Conservation (phyloP, 2,113 vertebrate species). For the Chascanopsetta lugubris region DNA sequence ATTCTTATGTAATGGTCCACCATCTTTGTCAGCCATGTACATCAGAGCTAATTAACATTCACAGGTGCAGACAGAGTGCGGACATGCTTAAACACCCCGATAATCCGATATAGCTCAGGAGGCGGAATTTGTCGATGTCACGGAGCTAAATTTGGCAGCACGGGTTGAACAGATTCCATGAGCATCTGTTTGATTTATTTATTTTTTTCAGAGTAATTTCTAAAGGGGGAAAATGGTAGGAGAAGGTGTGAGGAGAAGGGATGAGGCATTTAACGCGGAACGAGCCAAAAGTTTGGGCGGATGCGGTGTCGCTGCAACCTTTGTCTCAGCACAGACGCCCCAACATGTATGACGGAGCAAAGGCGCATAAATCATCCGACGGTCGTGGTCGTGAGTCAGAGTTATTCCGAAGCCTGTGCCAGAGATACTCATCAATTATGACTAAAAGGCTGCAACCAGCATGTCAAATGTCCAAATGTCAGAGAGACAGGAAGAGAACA, state of each 20-base stretch:
- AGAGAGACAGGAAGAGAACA: constrained; percentile 37
- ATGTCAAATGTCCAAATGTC: constrained; percentile 70
- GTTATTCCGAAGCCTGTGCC: constrained; percentile 54
- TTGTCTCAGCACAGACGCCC: constrained; percentile 28
- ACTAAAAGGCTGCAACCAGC: constrained; percentile 60
- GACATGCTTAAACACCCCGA: constrained; percentile 2
- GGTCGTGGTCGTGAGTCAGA: constrained; percentile 60
- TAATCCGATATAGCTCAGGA: constrained; percentile 9
- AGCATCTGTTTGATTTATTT: constrained; percentile 51
- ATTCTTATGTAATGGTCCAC: not conserved
- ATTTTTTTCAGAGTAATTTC: constrained; percentile 25
- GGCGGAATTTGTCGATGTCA: constrained; percentile 2
- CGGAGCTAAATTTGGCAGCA: constrained; percentile 13
- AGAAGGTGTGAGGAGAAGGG: constrained; percentile 1
- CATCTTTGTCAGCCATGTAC: not conserved
- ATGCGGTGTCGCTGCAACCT: constrained; percentile 34
- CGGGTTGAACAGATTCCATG: constrained; percentile 31
- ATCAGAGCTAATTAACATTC: not conserved
- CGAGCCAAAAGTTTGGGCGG: constrained; percentile 10
- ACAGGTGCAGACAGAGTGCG: constrained; percentile 13
- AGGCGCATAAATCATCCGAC: constrained; percentile 60
- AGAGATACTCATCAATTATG: constrained; percentile 68
- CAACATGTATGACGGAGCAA: constrained; percentile 55
- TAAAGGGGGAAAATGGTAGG: not conserved
- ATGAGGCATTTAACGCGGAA: not conserved